Conservation (phyloP, 2,113 vertebrate species). For the Micromys minutus region DNA sequence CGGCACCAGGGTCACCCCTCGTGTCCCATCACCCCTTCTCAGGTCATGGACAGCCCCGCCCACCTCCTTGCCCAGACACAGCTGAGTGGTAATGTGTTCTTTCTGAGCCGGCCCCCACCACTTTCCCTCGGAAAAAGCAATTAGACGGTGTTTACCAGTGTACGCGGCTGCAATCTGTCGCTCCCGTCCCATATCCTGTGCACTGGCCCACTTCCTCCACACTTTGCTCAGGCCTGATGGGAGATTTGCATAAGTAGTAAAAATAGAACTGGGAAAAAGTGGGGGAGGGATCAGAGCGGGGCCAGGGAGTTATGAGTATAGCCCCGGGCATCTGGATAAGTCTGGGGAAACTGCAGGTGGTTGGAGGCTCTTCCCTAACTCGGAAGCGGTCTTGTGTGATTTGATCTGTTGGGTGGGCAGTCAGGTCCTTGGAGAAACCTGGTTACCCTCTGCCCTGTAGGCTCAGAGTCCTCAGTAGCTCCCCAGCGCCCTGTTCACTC, state of each 20-base stretch:
- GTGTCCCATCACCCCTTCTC: not conserved
- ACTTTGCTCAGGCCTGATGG: constrained; percentile 52
- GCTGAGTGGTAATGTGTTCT: constrained; percentile 40
- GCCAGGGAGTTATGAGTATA: not conserved
- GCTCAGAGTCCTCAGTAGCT: not conserved
- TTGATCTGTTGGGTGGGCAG: not conserved
- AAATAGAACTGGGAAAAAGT: constrained; percentile 25
- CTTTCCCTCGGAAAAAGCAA: constrained; percentile 58
- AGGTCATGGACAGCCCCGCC: not conserved
- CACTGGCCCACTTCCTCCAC: constrained; percentile 21
- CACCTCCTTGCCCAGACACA: not conserved
- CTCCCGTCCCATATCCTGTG: constrained; percentile 15
- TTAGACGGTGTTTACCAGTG: constrained; percentile 66
- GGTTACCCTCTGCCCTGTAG: not conserved
- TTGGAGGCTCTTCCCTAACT: not conserved
- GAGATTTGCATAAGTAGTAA: constrained; percentile 71
- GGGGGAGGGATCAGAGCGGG: not conserved
- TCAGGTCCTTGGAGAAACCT: not conserved
- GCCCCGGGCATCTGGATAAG: not conserved
- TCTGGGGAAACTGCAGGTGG: not conserved
- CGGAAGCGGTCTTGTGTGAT: not conserved
- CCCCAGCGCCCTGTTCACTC: not conserved
- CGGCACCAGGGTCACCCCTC: not conserved
- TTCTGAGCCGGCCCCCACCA: not conserved
- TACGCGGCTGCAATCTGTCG: constrained; percentile 32